These are phyloP conservation scores for Danio aesculapii DNA, from an alignment of 2,797 vertebrate genomes.

Conservation along the genomic window DNA sequence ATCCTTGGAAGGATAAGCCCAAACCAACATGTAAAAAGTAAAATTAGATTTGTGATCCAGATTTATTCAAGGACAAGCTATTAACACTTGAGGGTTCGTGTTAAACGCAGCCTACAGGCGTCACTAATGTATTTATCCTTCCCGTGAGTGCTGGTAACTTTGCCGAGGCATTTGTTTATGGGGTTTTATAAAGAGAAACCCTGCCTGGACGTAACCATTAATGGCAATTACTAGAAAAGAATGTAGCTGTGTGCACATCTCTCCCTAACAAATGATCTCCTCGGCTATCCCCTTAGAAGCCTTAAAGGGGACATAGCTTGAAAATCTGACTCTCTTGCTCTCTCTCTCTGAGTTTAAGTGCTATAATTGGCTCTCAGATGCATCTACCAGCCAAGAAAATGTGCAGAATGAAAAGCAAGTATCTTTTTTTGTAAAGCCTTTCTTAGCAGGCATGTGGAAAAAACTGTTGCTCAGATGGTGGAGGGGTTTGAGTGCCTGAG, in stretches of 20 bases:
- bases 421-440: no score
- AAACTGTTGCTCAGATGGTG: no score
- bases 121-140: constrained; percentile 19
- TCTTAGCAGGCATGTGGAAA: no score
- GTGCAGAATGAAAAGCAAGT: no score
- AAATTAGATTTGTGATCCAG: not conserved
- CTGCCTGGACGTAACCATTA: constrained; percentile 42
- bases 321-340: constrained; percentile 9
- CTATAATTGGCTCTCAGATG: no score
- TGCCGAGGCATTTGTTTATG: constrained; percentile 23
- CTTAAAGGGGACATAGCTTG: constrained; percentile 53
- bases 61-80: not conserved
- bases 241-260: constrained; percentile 21
- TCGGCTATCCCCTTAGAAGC: constrained; percentile 24
- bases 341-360: no score
- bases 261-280: constrained; percentile 43
- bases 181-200: constrained; percentile 33
- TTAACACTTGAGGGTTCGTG: not conserved
- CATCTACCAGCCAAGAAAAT: no score
- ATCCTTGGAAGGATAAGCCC: not conserved
- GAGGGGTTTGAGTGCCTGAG: no score
- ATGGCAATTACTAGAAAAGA: constrained; percentile 52
- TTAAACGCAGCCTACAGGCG: not conserved
- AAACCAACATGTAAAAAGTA: not conserved
- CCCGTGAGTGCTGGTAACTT: constrained; percentile 25